Conservation (phyloP, 2,113 vertebrate species). For the Pycnonotus jocosus region DNA sequence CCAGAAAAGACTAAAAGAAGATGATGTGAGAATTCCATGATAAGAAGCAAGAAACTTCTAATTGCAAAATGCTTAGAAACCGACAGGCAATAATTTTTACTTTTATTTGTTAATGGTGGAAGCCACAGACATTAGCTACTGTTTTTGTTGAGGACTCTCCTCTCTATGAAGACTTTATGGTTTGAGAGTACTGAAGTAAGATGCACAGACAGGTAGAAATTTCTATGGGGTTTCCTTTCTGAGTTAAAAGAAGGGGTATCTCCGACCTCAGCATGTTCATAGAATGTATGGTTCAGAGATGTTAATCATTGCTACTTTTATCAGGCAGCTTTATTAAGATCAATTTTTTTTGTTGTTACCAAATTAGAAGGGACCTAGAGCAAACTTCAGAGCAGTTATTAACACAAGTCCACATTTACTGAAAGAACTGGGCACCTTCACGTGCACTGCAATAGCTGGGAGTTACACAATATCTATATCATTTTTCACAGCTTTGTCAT, state of each 20-base stretch:
- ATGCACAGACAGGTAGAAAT: slow-evolving; percentile 34
- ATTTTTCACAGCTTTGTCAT: slow-evolving; percentile 97
- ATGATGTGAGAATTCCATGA: not conserved
- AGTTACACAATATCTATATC: slow-evolving; percentile 84
- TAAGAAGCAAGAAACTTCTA: not conserved
- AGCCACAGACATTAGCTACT: not conserved
- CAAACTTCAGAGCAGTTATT: slow-evolving; percentile 84
- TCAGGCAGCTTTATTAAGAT: slow-evolving; percentile 88
- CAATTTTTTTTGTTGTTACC: slow-evolving; percentile 75
- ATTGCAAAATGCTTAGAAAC: not conserved
- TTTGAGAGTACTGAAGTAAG: slow-evolving; percentile 18
- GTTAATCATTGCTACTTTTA: slow-evolving; percentile 80
- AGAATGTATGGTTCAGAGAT: slow-evolving; percentile 46
- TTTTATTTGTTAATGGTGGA: not conserved
- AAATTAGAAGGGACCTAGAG: slow-evolving; percentile 78
- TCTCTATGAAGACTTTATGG: not conserved
- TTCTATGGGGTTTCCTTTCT: slow-evolving; percentile 45
- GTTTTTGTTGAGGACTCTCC: not conserved
- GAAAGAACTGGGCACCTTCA: slow-evolving; percentile 78
- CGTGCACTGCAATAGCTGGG: slow-evolving; percentile 77
- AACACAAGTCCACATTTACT: slow-evolving; percentile 74
- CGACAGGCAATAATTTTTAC: not conserved
- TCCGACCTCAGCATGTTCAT: slow-evolving; percentile 16
- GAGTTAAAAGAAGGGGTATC: not conserved
- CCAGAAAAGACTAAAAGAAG: not conserved